Percentiles rank a stretch among this genome's conserved stretches.
Evolutionary conservation across 1,140 invertebrate species (phyloP).

Genomic region (Drosophila repleta): DNA sequence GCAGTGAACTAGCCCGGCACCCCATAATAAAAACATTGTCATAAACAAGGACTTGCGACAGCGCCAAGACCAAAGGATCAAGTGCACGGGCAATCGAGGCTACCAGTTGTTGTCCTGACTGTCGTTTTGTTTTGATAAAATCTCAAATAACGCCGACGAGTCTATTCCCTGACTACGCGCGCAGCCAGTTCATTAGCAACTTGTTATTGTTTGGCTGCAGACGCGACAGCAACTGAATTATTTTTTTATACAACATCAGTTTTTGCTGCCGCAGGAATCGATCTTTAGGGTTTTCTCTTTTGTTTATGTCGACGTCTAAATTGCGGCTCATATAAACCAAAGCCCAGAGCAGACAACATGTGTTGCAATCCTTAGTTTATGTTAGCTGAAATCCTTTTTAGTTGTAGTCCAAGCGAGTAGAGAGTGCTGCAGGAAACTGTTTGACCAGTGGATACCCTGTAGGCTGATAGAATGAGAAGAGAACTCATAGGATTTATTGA

Average conservation of each 20-base stretch:
- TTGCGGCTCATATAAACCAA: conserved; percentile 28
- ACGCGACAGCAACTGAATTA: conserved; percentile 56
- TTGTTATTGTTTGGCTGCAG: conserved; percentile 57
- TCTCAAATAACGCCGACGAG: conserved; percentile 65
- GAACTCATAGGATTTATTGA: too few relatives aligned
- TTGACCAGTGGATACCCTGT: background rate
- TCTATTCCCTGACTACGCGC: background rate
- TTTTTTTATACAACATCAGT: conserved; percentile 31
- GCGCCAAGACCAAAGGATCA: conserved; percentile 56
- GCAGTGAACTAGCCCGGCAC: conserved; percentile 49
- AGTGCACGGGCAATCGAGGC: conserved; percentile 55
- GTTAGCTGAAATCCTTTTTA: background rate
- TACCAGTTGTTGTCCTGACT: conserved; percentile 43
- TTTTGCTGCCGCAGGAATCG: conserved; percentile 11
- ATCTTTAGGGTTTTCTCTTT: conserved; percentile 19
- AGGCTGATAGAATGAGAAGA: too few relatives aligned
- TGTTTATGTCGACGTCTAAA: conserved; percentile 63
- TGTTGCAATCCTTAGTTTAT: conserved; percentile 51
- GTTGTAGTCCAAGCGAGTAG: background rate
- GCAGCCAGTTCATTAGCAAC: conserved; percentile 60
- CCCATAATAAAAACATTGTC: conserved; percentile 69
- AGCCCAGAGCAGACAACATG: conserved; percentile 51
- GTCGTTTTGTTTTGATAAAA: conserved; percentile 75
- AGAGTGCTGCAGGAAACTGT: background rate
- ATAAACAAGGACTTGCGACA: conserved; percentile 65